phyloP scores from a whole-genome alignment of 2,113 vertebrate species.

The Ibidorhyncha struthersii region DNA sequence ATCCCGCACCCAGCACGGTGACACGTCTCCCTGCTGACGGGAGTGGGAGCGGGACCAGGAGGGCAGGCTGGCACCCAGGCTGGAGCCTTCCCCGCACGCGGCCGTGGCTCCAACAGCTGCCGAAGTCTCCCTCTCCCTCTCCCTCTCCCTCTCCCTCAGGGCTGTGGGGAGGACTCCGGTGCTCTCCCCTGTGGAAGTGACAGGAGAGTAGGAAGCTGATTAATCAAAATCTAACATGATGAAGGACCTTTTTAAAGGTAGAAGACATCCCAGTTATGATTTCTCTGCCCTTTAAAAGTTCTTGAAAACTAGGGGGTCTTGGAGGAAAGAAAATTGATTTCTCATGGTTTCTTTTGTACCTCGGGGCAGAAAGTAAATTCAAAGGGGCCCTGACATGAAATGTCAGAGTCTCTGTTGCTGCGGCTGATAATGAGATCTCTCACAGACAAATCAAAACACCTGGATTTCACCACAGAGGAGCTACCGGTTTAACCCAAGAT shows the following conservation, averaged over 20 bases:
- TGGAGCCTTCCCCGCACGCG: neutral
- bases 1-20: accelerated
- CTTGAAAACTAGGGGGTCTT: constrained; percentile 20
- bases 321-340: constrained; percentile 22
- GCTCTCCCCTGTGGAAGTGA: neutral
- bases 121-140: neutral
- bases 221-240: neutral
- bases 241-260: neutral
- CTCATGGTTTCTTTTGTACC: neutral
- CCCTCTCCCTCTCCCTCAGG: neutral
- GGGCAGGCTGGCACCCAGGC: neutral
- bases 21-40: accelerated
- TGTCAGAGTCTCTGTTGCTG: constrained; percentile 3
- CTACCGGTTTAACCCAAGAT: neutral
- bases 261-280: neutral
- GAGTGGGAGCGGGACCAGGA: neutral
- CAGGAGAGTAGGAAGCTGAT: neutral
- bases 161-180: neutral
- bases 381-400: constrained; percentile 27
- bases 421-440: constrained; percentile 14
- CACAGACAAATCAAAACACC: constrained; percentile 22
- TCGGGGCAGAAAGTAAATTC: constrained; percentile 31
- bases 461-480: neutral
- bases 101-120: accelerated
- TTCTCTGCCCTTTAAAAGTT: constrained; percentile 30